Evolutionary conservation across 1,140 invertebrate species (phyloP).

Genomic region (Listronotus oregonensis): DNA sequence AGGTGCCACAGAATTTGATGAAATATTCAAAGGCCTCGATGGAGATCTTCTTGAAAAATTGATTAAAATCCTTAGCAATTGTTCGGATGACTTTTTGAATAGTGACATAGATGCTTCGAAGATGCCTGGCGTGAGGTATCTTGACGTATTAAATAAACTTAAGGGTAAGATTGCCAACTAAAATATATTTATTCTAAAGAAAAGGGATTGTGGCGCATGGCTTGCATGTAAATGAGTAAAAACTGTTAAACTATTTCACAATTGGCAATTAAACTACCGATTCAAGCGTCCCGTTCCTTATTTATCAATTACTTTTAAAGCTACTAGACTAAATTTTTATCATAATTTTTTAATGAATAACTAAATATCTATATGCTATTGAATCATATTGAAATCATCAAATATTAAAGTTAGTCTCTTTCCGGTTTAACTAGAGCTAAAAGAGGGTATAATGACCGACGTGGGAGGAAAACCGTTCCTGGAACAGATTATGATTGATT

Average conservation of each 20-base stretch:
- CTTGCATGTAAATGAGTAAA: too few species aligned
- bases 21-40: slow-evolving; percentile 23
- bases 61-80: slow-evolving; percentile 32
- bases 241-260: too few species aligned
- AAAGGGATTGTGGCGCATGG: slow-evolving; percentile 2
- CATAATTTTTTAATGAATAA: too few species aligned
- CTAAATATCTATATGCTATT: too few species aligned
- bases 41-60: slow-evolving; percentile 32
- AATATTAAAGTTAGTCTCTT: too few species aligned
- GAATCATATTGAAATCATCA: too few species aligned
- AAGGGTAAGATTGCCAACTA: slow-evolving; percentile 17
- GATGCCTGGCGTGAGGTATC: slow-evolving; percentile 36
- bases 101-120: slow-evolving; percentile 25
- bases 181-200: slow-evolving; percentile 1
- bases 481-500: slow-evolving; percentile 43
- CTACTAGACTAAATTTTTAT: too few species aligned
- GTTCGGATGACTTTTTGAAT: slow-evolving; percentile 34
- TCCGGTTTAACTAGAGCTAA: slow-evolving; percentile 12
- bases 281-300: too few species aligned
- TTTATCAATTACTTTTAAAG: too few species aligned
- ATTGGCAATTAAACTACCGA: too few species aligned
- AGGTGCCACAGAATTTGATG: slow-evolving; percentile 9
- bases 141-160: slow-evolving; percentile 37
- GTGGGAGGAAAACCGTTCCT: slow-evolving; percentile 22
- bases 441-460: slow-evolving; percentile 15